Evolutionary conservation across 1,140 invertebrate genomes (phyloP), one percentile per base, ranked within the genome.

Genomic region (Archegozetes longisetosus): DNA sequence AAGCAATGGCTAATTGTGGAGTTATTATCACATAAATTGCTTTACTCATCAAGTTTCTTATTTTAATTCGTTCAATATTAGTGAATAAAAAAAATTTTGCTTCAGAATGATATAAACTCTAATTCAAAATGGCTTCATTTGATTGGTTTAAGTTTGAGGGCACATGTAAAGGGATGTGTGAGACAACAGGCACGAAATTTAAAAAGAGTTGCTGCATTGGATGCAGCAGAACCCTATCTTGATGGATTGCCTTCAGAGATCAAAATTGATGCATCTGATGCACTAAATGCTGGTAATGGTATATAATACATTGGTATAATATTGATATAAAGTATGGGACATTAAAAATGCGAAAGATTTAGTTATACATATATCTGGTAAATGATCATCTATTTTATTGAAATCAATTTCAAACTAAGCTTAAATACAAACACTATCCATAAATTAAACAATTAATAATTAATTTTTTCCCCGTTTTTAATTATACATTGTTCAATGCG

Each of bases 221-320:
- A 89, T 74, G 85, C 86, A 3, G 86, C 86, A 0, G 85, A 88
- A 66, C 86, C 86, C 0, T 88, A 87, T 67, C 90, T 90, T 71
- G 81, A 88, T 77, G 82, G 84, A 57, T 88, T 89, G 84, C 83
- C 84, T 0, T 73, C 76, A 29, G 76, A 81, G 54, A 78, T 88
- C 0, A 76, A 85, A 20, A 71, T 90, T 1, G 86, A 90, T 69
- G 85, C 84, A 27, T 78, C 77, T 0, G 87, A 91, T 68, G 85
- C 86, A 40, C 88, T 90, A 66, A 86, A 90, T 69, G 88, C 86
- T 0, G 86, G 89, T 69, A 70, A n/a, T n/a, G n/a, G n/a, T n/a
- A n/a, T n/a, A n/a, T n/a, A n/a, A n/a, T n/a, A n/a, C n/a, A n/a
- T n/a, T n/a, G n/a, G n/a, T n/a, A n/a, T n/a, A n/a, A n/a, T n/a